A percentile compares a stretch with the other conserved stretches of the same genome.
Evolutionary conservation across 1,140 invertebrate genomes (phyloP).

Genomic region (Teleopsis dalmanni): DNA sequence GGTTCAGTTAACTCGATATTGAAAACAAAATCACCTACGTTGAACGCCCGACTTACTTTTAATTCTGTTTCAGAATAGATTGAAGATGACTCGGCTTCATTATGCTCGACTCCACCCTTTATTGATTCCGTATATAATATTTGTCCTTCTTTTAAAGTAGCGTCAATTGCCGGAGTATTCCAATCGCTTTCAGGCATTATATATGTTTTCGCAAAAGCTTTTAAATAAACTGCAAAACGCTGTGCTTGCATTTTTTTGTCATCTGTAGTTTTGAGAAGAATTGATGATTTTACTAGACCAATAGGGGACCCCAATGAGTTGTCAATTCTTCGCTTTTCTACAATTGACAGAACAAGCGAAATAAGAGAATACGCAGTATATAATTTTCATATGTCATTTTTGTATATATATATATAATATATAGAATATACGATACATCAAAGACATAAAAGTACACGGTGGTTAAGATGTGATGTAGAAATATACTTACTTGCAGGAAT

Average conservation of each 20-base stretch:
- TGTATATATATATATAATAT: too few relatives aligned
- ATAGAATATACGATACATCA: neutral
- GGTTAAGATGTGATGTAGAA: too few relatives aligned
- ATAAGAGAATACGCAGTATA: too few relatives aligned
- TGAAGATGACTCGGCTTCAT: neutral
- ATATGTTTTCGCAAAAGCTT: conserved; percentile 32
- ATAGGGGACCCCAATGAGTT: conserved; percentile 17
- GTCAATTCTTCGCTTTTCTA: too few relatives aligned
- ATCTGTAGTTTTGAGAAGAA: conserved; percentile 3
- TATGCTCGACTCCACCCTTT: neutral
- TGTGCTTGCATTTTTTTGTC: neutral
- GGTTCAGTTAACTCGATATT: conserved; percentile 25
- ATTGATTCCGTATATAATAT: conserved; percentile 5
- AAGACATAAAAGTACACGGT: neutral
- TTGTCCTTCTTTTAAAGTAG: conserved; percentile 22
- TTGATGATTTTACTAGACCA: conserved; percentile 13
- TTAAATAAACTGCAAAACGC: conserved; percentile 15
- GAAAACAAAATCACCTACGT: conserved; percentile 22
- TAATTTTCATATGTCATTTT: too few relatives aligned
- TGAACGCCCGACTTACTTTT: conserved; percentile 21
- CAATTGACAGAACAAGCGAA: too few relatives aligned
- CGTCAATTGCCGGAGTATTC: conserved; percentile 22
- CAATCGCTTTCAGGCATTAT: conserved; percentile 30
- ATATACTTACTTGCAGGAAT: neutral
- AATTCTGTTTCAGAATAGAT: conserved; percentile 7